Conservation (phyloP, 2,113 vertebrate genomes). For the Labeo rohita region DNA sequence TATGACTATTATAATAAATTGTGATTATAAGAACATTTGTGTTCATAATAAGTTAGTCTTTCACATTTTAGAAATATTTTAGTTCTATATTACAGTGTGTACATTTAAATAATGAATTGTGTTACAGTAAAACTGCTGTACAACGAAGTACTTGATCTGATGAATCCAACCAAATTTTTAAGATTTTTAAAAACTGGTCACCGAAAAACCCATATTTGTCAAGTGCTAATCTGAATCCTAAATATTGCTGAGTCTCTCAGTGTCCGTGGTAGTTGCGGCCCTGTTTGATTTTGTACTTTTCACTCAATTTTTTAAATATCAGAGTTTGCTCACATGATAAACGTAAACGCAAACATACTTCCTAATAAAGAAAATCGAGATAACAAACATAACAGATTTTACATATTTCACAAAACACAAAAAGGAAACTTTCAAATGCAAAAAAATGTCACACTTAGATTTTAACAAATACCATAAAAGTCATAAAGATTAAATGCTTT, state of each 20-base stretch:
- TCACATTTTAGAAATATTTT: background rate
- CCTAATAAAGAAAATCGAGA: background rate
- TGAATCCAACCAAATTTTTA: background rate
- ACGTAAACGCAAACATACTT: background rate
- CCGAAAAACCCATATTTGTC: background rate
- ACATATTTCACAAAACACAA: background rate
- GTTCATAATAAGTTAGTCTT: background rate
- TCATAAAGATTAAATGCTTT: background rate
- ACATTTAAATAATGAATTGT: background rate
- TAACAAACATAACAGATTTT: background rate
- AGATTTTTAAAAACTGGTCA: background rate
- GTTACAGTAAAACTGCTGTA: background rate
- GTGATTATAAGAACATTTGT: background rate
- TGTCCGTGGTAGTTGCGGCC: background rate
- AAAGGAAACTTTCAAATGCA: background rate
- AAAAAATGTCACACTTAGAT: background rate
- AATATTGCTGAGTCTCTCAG: background rate
- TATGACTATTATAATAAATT: background rate
- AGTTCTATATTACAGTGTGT: background rate
- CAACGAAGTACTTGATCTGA: background rate
- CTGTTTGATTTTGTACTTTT: background rate
- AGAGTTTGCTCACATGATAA: background rate
- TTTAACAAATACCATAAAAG: background rate
- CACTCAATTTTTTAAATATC: background rate
- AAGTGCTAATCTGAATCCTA: background rate